phyloP scores from a whole-genome alignment of 2,888 invertebrate genomes.

The Heterodera filipjevi region DNA sequence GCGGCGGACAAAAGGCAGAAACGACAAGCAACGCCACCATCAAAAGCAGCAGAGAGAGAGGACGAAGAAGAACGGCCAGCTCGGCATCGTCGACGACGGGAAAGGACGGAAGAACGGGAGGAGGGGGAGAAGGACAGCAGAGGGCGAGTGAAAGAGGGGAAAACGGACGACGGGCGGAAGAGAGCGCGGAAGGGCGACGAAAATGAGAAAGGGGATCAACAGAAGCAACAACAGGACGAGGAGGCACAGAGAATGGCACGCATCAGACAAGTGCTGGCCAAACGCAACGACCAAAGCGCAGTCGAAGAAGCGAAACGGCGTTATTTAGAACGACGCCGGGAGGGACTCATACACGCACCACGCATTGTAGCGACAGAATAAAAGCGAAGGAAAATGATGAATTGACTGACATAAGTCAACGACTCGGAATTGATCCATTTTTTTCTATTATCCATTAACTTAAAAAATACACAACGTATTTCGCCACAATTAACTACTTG shows the following conservation, averaged over 20 bases:
- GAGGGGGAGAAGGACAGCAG: neutral
- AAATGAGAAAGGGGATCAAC: neutral
- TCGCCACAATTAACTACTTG: too few species aligned
- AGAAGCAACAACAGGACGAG: neutral
- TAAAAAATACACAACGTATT: too few species aligned
- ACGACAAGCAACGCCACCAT: conserved; percentile 7
- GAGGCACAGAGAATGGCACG: conserved; percentile 27
- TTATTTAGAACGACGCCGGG: conserved; percentile 39
- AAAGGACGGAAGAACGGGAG: neutral
- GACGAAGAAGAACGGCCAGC: neutral
- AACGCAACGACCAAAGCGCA: conserved; percentile 36
- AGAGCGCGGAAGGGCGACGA: conserved; percentile 1
- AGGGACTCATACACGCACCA: conserved; percentile 27
- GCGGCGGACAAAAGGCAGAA: conserved; percentile 12
- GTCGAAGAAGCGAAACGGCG: conserved; percentile 38
- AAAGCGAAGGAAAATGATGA: neutral
- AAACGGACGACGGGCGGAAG: neutral
- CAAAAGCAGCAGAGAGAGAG: neutral
- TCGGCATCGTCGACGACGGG: neutral
- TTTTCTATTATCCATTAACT: too few species aligned
- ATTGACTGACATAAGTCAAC: too few species aligned
- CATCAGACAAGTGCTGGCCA: conserved; percentile 34
- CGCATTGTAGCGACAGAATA: neutral
- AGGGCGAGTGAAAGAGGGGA: neutral
- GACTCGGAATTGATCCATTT: too few species aligned